Base-by-base conservation (phyloP, 2,113 vertebrate species). In the Sminthopsis crassicaudata region DNA sequence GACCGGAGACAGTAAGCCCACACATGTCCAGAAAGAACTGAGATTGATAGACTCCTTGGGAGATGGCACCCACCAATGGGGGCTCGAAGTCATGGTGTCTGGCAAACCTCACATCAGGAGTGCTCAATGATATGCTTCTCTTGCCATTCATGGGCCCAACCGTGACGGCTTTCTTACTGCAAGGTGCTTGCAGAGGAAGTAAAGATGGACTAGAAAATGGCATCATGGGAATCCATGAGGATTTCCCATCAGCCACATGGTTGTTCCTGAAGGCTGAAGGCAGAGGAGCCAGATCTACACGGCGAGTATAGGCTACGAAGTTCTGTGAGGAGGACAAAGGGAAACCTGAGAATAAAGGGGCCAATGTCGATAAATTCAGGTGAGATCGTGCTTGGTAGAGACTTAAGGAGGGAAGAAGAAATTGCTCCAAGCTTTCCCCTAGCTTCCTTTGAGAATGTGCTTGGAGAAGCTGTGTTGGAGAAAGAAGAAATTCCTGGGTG, bases 271-370 rank as follows among this genome's bases (percentile, higher is more conserved):
- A 94, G 96, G 53, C 91, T 91, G 1, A 26, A n/a, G 53, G 95
- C 94, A 89, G 89, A 2, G 89, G 46, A 93, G 95, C 50, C 1
- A 22, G 52, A 95, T 96, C 55, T 93, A 90, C 96, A 93, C 0
- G 88, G 84, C 97, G 93, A 91, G 96, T 93, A 96, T 19, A 93
- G 7, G 54, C 46, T 93, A 96, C 57, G 2, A 42, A 92, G 60
- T 26, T 92, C 23, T 57, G 95, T 53, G 96, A 97, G 14, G 57
- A 93, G 27, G 89, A 54, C 89, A 95, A 95, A 95, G 12, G 95
- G 54, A 53, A 90, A 54, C 25, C 46, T 88, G 93, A 88, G 95
- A 96, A 92, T 46, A 96, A 42, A 25, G 95, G 93, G 48, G 26
- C 53, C 60, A 95, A 95, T 54, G 53, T 88, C n/a, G 57, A 42